Percentiles rank a stretch among this genome's conserved stretches.
phyloP scores from a whole-genome alignment of 2,113 vertebrate genomes.

The Indicator maculatus region DNA sequence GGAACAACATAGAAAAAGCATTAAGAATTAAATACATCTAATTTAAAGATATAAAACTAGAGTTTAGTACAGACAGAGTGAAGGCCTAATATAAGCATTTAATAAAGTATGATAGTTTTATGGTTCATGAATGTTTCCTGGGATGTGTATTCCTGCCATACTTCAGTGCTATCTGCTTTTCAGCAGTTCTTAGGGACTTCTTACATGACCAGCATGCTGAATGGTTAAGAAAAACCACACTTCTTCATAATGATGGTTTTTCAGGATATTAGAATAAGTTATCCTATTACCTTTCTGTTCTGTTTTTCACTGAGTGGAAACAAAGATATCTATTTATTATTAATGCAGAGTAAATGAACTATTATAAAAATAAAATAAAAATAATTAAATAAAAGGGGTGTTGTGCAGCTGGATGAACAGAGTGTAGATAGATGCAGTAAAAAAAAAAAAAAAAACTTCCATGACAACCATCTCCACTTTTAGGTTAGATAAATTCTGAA shows the following conservation, averaged over 20 bases:
- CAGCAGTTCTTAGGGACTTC: not conserved
- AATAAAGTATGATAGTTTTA: not conserved
- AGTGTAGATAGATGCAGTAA: not conserved
- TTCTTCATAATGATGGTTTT: not conserved
- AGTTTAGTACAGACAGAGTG: not conserved
- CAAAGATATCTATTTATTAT: not conserved
- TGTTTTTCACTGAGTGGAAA: not conserved
- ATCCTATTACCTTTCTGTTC: not conserved
- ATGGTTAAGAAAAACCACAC: not conserved
- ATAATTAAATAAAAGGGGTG: not conserved
- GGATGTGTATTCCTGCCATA: not conserved
- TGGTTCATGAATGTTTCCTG: not conserved
- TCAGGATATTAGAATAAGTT: not conserved
- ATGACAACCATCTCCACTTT: not conserved
- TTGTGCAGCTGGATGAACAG: not conserved
- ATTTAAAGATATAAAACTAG: not conserved
- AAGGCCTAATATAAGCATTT: not conserved
- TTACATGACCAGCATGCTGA: not conserved
- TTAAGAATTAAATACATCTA: not conserved
- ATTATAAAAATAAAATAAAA: not conserved
- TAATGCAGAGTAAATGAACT: not conserved
- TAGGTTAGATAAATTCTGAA: not conserved
- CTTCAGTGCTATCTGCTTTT: not conserved
- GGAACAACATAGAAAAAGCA: not conserved
- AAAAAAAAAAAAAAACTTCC: not conserved